These are phyloP conservation scores for Morpho deidamia DNA, from an alignment of 2,888 invertebrate species.

Conservation along the genomic window DNA sequence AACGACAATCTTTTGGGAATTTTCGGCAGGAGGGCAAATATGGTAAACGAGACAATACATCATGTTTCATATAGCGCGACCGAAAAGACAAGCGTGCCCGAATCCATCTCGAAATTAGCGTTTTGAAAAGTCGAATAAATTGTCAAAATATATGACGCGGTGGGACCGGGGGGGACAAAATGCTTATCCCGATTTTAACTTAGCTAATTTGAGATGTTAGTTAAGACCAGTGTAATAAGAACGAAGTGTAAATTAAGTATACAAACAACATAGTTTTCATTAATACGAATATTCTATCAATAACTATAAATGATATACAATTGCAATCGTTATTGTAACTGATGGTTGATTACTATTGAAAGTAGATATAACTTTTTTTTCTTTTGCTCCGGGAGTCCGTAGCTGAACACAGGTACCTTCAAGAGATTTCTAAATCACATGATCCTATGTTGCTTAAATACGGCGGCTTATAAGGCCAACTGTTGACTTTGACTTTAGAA, in stretches of 20 bases:
- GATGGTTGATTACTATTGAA: too few species aligned
- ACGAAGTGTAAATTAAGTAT: background rate
- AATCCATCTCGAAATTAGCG: conserved; percentile 66
- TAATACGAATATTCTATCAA: too few species aligned
- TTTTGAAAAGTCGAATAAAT: conserved; percentile 52
- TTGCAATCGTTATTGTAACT: too few species aligned
- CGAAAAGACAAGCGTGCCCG: conserved; percentile 33
- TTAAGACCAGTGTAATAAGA: conserved; percentile 19
- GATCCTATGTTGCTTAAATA: too few species aligned
- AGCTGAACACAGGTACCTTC: too few species aligned
- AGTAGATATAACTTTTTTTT: too few species aligned
- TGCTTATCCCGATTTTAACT: conserved; percentile 40
- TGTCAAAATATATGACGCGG: conserved; percentile 44
- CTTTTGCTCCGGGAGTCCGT: too few species aligned
- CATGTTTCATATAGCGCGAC: conserved; percentile 27
- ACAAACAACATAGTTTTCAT: too few species aligned
- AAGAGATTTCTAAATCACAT: too few species aligned
- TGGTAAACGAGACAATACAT: conserved; percentile 30
- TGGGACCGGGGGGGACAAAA: conserved; percentile 34
- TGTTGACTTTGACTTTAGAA: too few species aligned
- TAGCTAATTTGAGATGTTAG: conserved; percentile 49
- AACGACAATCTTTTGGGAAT: conserved; percentile 15
- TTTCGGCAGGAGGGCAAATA: conserved; percentile 13
- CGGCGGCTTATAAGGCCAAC: too few species aligned
- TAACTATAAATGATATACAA: too few species aligned